Base-by-base conservation (phyloP, 2,113 vertebrate genomes). In the Apodemus speciosus region DNA sequence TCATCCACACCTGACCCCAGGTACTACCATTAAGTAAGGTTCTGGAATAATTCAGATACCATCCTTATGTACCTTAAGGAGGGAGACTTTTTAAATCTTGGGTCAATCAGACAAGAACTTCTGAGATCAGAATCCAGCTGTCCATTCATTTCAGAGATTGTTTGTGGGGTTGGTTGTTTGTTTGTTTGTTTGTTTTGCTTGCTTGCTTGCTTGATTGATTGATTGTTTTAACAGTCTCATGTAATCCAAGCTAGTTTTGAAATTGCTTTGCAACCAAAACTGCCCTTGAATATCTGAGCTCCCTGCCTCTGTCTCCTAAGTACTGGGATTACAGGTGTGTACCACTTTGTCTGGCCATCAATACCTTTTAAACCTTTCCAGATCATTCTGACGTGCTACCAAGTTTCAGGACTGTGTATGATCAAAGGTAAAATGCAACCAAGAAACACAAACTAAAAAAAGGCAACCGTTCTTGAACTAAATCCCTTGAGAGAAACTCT, bases 381-480 rank as follows among this genome's bases (percentile, higher is more conserved):
- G 30, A 93, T 66, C 68, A 71, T 90, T 89, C 35, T 76, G 87
- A 81, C 23, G 30, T 60, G 43, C 60, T 90, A 87, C 69, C 85
- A 92, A 90, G 30, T 85, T 53, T 90, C 68, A 72, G 87, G 66
- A 53, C 40, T 6, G 3, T 69, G 8, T 69, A 56, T 92, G 90
- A 86, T 53, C 83, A 93, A 89, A 97, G 77, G 49, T 46, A 88
- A 95, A 95, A 40, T 16, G 90, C 90, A 88, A 91, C 75, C 30
- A 85, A 89, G 58, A 95, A 95, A 93, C 60, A 49, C 3, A 68
- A 14, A 80, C 25, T 60, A 79, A 38, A 94, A 94, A 88, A 91
- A n/a, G n/a, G 27, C 49, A 81, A 86, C n/a, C 76, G 51, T 20
- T 40, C 46, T 81, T 92, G 64, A 95, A 91, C 4, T 60, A 88